Evolutionary conservation across 2,888 invertebrate species (phyloP).

Genomic region (Crossocerus cetratus): DNA sequence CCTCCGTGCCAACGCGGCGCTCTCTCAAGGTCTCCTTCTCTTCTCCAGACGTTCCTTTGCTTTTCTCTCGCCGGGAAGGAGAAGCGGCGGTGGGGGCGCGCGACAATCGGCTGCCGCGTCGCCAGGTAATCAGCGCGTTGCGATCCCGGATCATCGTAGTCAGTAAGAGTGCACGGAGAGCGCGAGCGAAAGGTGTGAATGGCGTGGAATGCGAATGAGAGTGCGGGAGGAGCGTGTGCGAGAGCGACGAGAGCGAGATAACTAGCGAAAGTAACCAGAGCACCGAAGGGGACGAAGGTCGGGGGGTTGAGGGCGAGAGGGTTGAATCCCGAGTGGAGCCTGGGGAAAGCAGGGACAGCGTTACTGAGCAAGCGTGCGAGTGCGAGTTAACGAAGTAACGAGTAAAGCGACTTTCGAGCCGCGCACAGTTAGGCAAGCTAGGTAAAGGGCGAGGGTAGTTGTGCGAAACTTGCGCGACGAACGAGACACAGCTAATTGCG

Average conservation of each 20-base stretch:
- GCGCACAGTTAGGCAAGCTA: slow-evolving; percentile 4
- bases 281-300: slow-evolving; percentile 9
- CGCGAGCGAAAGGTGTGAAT: slow-evolving; percentile 51
- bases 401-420: not conserved
- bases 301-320: slow-evolving; percentile 24
- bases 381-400: not conserved
- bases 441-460: slow-evolving; percentile 18
- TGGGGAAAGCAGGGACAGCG: not conserved
- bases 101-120: no score
- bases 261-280: slow-evolving; percentile 28
- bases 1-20: not conserved
- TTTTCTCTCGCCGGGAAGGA: no score
- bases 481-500: slow-evolving; percentile 17
- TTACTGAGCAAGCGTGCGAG: not conserved
- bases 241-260: slow-evolving; percentile 8
- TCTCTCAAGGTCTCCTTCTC: not conserved
- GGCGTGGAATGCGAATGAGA: slow-evolving; percentile 29
- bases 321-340: not conserved
- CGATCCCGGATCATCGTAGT: no score
- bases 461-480: not conserved
- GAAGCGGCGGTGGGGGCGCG: no score
- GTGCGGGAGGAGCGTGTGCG: not conserved
- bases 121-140: no score
- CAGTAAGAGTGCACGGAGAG: no score
- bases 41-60: no score